Percentiles rank a stretch among this genome's conserved stretches.
Conservation (phyloP, 2,888 invertebrate species). For the Drosophila peninsularis region DNA sequence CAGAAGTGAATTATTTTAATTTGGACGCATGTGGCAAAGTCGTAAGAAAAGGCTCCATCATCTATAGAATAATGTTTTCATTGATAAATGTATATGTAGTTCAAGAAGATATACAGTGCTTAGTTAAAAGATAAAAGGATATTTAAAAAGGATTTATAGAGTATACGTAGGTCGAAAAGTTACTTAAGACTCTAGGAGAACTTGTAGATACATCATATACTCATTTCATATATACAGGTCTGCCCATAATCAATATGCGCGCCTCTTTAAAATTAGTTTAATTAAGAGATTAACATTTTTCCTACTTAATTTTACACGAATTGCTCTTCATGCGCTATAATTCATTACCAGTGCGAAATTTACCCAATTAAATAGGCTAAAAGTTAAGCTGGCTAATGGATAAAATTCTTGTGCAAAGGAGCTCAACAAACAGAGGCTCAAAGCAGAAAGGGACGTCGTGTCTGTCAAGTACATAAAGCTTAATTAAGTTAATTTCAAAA, state of each 20-base stretch:
- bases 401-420: not conserved
- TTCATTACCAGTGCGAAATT: conserved; percentile 8
- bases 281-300: not conserved
- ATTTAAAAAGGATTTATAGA: too few species aligned
- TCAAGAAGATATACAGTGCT: too few species aligned
- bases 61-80: too few species aligned
- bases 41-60: too few species aligned
- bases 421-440: not conserved
- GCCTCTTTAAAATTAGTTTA: not conserved
- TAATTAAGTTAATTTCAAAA: not conserved
- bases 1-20: not conserved
- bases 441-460: not conserved
- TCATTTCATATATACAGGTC: not conserved
- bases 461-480: not conserved
- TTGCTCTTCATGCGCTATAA: not conserved
- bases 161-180: too few species aligned
- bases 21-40: too few species aligned
- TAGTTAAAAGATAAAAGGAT: too few species aligned
- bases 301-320: not conserved
- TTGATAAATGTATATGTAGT: too few species aligned
- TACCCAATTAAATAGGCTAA: conserved; percentile 10
- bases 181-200: too few species aligned
- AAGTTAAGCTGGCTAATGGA: not conserved
- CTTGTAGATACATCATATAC: not conserved
- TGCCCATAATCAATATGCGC: not conserved